Percentiles rank a stretch among this genome's conserved stretches.
Evolutionary conservation across 2,113 vertebrate species (phyloP).

Genomic region (Syngnathus floridae): DNA sequence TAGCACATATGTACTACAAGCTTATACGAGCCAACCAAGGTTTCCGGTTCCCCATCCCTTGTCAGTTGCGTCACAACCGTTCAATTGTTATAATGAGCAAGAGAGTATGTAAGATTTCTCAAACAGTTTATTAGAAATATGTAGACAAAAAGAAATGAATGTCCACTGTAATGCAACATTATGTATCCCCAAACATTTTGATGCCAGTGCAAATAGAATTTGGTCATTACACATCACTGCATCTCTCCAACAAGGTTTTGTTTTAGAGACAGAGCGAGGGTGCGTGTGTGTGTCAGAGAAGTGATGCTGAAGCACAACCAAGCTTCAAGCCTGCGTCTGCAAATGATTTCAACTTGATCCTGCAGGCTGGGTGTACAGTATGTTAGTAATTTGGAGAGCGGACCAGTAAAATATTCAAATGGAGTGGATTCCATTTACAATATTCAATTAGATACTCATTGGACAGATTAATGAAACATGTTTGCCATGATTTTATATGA

Average conservation of each 20-base stretch:
- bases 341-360: conserved; percentile 20
- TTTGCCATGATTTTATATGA: conserved; percentile 28
- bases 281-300: conserved; percentile 28
- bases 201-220: conserved; percentile 88
- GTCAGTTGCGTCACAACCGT: neutral
- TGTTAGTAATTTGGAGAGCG: conserved; percentile 25
- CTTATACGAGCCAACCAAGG: neutral
- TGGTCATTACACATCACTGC: conserved; percentile 77
- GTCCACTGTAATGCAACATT: conserved; percentile 81
- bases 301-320: conserved; percentile 21
- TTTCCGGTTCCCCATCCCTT: neutral
- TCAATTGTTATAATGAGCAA: neutral
- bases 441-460: conserved; percentile 29
- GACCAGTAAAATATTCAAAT: conserved; percentile 29
- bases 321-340: conserved; percentile 16
- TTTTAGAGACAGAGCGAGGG: neutral
- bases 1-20: neutral
- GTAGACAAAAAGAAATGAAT: conserved; percentile 89
- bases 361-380: conserved; percentile 16
- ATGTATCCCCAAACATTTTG: conserved; percentile 62
- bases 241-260: conserved; percentile 42
- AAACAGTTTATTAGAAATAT: conserved; percentile 99
- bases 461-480: conserved; percentile 32
- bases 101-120: conserved; percentile 51
- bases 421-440: neutral